Base-by-base conservation (phyloP, 2,113 vertebrate genomes). In the Aythya baeri region DNA sequence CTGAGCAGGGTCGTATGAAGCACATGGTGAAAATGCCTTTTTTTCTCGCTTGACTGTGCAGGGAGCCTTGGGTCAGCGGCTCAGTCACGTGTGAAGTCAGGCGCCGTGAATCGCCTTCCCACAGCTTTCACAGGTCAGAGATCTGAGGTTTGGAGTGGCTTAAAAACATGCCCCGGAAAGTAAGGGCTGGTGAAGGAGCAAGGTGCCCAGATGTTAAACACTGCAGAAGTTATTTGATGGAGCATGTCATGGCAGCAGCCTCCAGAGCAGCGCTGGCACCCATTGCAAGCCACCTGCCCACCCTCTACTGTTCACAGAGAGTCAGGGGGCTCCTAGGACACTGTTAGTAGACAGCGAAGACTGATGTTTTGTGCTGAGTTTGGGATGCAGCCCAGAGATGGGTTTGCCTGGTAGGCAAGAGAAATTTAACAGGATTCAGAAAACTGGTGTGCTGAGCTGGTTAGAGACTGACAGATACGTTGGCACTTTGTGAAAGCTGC, bases 81-180 rank as follows among this genome's bases (percentile, higher is more conserved):
- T 57, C 61, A 29, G 68, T 14, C 5, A 8, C 4, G 4, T 43
- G 77, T 63, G 41, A 75, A 25, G 46, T 3, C 11, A 43, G 78
- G 34, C 27, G 11, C 54, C 0, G 2, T 0, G 6, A 66, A 31
- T 23, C 15, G 10, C 1, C 4, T 83, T 36, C 62, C 74, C 2
- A 4, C 70, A 91, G 77, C 34, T 88, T 76, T 72, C 38, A 7
- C 32, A 31, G 49, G 54, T 49, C 65, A 25, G 9, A 90, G 43
- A 59, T 31, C 44, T 63, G 38, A 29, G 34, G 44, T 73, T 16
- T 31, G 38, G 49, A 76, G 67, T 14, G 41, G 34, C 63, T 73
- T 13, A 34, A 50, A 88, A 61, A 49, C 7, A 6, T 9, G 43
- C 12, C 38, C 4, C 2, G 34, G 41, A 50, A 91, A 34, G 15